A percentile compares a stretch with the other conserved stretches of the same genome.
Evolutionary conservation across 2,113 vertebrate species (phyloP).

Genomic region (Tragelaphus strepsiceros): DNA sequence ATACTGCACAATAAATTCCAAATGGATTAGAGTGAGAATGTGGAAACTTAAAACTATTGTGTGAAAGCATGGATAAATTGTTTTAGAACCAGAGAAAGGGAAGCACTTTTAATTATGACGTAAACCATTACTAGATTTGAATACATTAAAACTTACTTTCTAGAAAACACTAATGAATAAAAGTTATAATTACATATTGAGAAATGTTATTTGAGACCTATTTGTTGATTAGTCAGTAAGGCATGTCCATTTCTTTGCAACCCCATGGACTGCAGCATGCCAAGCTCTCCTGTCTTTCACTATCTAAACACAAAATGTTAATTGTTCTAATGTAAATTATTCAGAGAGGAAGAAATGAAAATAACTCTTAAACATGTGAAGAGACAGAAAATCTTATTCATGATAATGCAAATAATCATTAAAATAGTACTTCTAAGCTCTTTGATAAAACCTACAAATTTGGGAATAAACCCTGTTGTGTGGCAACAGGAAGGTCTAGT

Average conservation of each 20-base stretch:
- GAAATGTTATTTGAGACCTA: neutral
- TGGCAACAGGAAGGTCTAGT: neutral
- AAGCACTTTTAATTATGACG: neutral
- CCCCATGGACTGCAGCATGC: neutral
- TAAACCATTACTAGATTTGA: neutral
- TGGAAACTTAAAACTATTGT: neutral
- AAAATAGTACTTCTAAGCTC: neutral
- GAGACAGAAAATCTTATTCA: neutral
- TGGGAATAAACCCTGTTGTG: neutral
- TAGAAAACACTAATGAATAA: neutral
- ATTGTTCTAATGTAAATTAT: neutral
- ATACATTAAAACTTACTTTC: neutral
- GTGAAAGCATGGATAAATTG: neutral
- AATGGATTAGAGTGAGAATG: neutral
- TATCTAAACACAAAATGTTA: neutral
- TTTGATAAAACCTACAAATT: neutral
- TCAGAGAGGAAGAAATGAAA: neutral
- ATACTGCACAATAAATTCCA: neutral
- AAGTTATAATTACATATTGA: neutral
- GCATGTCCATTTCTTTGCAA: neutral
- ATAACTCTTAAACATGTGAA: neutral
- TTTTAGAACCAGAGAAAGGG: neutral
- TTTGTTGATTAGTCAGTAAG: neutral
- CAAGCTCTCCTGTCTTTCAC: neutral
- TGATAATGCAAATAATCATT: neutral